Conservation (phyloP, 1,140 invertebrate species). For the Drosophila aff. region DNA sequence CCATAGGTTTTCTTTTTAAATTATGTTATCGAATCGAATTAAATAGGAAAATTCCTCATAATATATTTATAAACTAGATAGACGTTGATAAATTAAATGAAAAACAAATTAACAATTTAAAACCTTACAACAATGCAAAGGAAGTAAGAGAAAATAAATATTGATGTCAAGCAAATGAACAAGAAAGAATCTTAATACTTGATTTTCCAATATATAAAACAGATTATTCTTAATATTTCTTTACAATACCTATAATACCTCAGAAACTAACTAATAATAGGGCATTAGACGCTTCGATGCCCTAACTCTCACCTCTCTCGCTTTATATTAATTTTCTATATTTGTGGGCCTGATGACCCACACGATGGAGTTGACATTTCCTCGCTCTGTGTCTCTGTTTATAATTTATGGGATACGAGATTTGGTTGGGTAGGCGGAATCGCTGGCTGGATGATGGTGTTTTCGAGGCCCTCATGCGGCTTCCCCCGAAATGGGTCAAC, state of each 20-base stretch:
- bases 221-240: neutral
- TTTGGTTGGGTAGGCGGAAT: conserved; percentile 45
- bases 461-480: conserved; percentile 51
- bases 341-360: conserved; percentile 65
- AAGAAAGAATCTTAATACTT: neutral
- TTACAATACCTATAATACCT: too few species aligned
- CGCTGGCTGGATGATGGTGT: neutral
- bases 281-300: conserved; percentile 18
- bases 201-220: neutral
- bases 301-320: too few species aligned
- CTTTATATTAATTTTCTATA: conserved; percentile 45
- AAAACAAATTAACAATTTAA: neutral
- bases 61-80: neutral
- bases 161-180: too few species aligned
- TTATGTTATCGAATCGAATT: too few species aligned
- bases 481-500: conserved; percentile 58
- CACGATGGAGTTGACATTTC: conserved; percentile 58
- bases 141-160: neutral
- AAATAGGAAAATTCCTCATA: too few species aligned
- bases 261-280: neutral
- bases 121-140: neutral
- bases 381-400: conserved; percentile 35
- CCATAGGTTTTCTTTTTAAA: too few species aligned
- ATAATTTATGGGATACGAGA: conserved; percentile 56
- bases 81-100: too few species aligned